Evolutionary conservation across 2,888 invertebrate genomes (phyloP).

Genomic region (Adineta ricciae): DNA sequence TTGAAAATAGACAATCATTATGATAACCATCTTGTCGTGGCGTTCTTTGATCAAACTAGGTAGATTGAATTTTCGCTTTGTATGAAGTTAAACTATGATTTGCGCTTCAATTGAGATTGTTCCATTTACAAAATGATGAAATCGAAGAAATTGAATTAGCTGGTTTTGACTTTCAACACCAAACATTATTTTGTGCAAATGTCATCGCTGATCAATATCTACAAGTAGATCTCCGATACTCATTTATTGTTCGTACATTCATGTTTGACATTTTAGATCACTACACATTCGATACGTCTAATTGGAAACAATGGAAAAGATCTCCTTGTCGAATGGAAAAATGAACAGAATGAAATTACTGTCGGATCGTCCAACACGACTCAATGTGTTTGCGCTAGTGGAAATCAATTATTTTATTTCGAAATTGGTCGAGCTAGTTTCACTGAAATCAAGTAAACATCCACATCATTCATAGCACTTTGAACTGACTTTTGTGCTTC

Average conservation of each 20-base stretch:
- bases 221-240: conserved; percentile 49
- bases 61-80: conserved; percentile 38
- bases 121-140: conserved; percentile 82
- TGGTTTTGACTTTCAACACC: conserved; percentile 79
- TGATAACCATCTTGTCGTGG: conserved; percentile 81
- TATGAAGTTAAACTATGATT: not conserved
- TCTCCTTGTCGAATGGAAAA: conserved; percentile 50
- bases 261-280: conserved; percentile 52
- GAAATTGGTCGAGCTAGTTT: conserved; percentile 59
- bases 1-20: conserved; percentile 59
- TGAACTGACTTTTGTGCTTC: conserved; percentile 48
- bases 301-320: conserved; percentile 57
- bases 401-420: conserved; percentile 73
- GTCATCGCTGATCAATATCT: conserved; percentile 71
- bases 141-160: conserved; percentile 90
- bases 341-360: conserved; percentile 61
- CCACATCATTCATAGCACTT: conserved; percentile 43
- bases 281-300: conserved; percentile 63
- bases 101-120: conserved; percentile 58
- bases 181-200: conserved; percentile 86
- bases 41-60: conserved; percentile 92
- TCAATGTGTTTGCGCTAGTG: conserved; percentile 73
- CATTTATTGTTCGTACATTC: not conserved
- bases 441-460: conserved; percentile 37
- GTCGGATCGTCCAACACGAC: conserved; percentile 72